phyloP scores from a whole-genome alignment of 2,888 invertebrate genomes.

The Drosophila yooni region DNA sequence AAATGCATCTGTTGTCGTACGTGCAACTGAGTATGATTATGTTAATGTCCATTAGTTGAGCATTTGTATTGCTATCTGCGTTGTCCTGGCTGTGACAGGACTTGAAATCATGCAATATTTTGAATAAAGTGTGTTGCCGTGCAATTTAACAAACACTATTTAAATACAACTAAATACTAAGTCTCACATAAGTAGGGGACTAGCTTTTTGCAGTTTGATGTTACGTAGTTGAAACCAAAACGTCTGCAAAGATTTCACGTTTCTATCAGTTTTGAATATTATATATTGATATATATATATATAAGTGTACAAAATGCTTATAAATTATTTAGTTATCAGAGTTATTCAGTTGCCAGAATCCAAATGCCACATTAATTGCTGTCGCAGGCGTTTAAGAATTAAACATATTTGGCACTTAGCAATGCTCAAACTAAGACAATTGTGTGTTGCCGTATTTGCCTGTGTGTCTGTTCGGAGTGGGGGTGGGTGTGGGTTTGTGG shows the following conservation, averaged over 20 bases:
- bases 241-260: background rate
- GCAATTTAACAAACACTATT: too few species aligned
- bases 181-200: background rate
- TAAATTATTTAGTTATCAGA: conserved; percentile 23
- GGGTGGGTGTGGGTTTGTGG: background rate
- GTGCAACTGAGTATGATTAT: conserved; percentile 25
- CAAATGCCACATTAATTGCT: conserved; percentile 32
- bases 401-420: conserved; percentile 10
- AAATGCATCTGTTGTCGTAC: background rate
- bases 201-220: background rate
- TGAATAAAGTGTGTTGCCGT: background rate
- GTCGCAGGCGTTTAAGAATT: conserved; percentile 21
- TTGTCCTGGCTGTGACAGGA: conserved; percentile 27
- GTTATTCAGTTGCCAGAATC: conserved; percentile 10
- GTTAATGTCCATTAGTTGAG: conserved; percentile 28
- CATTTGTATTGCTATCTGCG: conserved; percentile 4
- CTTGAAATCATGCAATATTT: background rate
- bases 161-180: background rate
- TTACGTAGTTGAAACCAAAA: background rate
- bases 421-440: conserved; percentile 3
- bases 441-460: background rate
- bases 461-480: conserved; percentile 4
- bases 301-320: background rate
- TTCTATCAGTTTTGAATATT: background rate
- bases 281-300: background rate